Conservation (phyloP, 2,113 vertebrate species). For the Danionella cerebrum region DNA sequence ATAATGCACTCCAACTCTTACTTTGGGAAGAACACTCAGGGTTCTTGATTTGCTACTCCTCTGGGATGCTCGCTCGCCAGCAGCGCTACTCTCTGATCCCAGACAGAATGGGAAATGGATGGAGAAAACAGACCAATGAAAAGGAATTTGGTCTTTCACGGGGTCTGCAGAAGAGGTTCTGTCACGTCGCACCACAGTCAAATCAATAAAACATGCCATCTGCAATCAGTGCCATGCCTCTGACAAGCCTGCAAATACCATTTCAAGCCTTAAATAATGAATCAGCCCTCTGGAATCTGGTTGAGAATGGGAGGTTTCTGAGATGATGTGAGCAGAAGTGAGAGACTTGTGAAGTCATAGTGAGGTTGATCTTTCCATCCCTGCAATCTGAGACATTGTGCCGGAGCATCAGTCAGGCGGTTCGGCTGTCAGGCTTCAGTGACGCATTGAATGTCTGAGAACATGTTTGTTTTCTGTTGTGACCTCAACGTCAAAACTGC, state of each 20-base stretch:
- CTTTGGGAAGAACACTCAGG: constrained; percentile 73
- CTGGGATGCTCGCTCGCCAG: constrained; percentile 49
- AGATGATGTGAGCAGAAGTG: neutral
- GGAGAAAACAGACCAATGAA: constrained; percentile 8
- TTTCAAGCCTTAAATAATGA: constrained; percentile 44
- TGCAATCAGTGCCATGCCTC: constrained; percentile 25
- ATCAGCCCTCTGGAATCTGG: constrained; percentile 16
- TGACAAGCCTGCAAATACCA: constrained; percentile 40
- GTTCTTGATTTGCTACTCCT: constrained; percentile 53
- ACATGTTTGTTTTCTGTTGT: neutral
- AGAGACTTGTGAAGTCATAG: constrained; percentile 7
- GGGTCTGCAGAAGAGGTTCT: constrained; percentile 8
- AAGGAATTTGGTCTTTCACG: neutral
- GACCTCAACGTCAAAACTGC: no score
- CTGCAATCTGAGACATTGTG: constrained; percentile 1
- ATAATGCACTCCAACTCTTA: constrained; percentile 71
- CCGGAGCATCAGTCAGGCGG: neutral
- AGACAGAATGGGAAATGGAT: constrained; percentile 3
- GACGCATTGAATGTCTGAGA: neutral
- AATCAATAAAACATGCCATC: constrained; percentile 41
- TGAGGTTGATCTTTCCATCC: neutral
- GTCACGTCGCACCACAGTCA: constrained; percentile 33
- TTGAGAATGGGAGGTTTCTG: neutral
- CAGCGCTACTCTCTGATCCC: constrained; percentile 28
- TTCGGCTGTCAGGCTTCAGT: neutral